Percentiles rank a stretch among this genome's conserved stretches.
These are phyloP conservation scores for Catagonus wagneri DNA, from an alignment of 2,113 vertebrate species.

Conservation along the genomic window DNA sequence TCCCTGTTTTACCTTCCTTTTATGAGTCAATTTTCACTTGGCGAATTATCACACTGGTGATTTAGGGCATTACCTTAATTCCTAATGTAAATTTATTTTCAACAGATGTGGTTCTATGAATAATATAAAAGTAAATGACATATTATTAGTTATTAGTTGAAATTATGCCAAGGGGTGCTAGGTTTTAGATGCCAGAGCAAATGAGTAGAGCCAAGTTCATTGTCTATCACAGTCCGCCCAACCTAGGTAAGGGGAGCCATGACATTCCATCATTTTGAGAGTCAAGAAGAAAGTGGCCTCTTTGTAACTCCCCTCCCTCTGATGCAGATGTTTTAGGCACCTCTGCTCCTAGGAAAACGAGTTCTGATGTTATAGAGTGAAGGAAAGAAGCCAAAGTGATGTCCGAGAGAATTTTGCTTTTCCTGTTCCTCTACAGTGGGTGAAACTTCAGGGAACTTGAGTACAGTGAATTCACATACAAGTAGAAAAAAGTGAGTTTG, in stretches of 20 bases:
- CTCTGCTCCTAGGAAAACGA: background rate
- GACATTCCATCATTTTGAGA: background rate
- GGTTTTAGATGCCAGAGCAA: too few relatives aligned
- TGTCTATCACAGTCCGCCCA: rapidly evolving
- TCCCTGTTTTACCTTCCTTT: constrained; percentile 36
- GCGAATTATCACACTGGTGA: constrained; percentile 34
- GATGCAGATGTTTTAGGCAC: background rate
- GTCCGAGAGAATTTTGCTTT: background rate
- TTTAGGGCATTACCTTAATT: constrained; percentile 70
- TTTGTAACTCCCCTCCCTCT: rapidly evolving
- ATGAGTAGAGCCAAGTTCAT: too few relatives aligned
- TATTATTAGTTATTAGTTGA: constrained; percentile 61
- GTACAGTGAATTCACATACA: background rate
- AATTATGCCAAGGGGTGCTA: background rate
- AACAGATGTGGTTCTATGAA: constrained; percentile 58
- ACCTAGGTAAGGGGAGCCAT: rapidly evolving
- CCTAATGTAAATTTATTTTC: constrained; percentile 57
- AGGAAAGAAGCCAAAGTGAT: rapidly evolving
- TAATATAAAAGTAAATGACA: constrained; percentile 44
- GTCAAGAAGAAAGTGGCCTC: background rate
- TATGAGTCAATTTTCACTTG: constrained; percentile 58
- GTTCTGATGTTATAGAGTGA: background rate
- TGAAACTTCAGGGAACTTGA: background rate
- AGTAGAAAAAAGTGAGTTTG: background rate
- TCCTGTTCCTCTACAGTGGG: background rate